Conservation (phyloP, 2,113 vertebrate species). For the Coptodon bakossiorum region DNA sequence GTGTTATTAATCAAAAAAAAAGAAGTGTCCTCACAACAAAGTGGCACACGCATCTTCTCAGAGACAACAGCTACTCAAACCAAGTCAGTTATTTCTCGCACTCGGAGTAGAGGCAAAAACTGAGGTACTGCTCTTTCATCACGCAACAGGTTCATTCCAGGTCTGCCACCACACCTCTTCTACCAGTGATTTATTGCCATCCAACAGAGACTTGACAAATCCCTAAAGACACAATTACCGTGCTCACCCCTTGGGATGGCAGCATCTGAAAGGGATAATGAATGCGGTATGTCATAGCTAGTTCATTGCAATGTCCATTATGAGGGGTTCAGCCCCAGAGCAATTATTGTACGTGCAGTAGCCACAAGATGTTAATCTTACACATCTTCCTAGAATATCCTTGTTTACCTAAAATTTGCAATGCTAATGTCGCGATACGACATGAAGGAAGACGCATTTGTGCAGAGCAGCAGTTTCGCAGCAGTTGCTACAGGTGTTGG, state of each 20-base stretch:
- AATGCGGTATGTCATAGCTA: conserved; percentile 50
- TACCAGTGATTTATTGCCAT: conserved; percentile 63
- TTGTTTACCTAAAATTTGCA: conserved; percentile 8
- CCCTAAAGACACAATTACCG: conserved; percentile 74
- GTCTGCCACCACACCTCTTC: conserved; percentile 37
- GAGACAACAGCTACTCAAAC: conserved; percentile 12
- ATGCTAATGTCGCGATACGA: background rate
- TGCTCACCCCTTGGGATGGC: conserved; percentile 49
- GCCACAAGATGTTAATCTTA: background rate
- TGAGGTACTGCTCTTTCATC: background rate
- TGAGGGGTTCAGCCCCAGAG: conserved; percentile 23
- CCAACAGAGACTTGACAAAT: conserved; percentile 66
- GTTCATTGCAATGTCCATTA: conserved; percentile 41
- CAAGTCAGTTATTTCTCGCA: background rate
- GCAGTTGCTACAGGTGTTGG: background rate
- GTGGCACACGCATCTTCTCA: background rate
- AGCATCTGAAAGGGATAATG: conserved; percentile 58
- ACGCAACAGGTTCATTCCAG: conserved; percentile 40
- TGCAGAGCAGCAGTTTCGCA: background rate
- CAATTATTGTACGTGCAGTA: conserved; percentile 46
- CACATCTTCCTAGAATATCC: background rate
- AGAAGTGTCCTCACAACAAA: background rate
- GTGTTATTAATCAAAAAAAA: background rate
- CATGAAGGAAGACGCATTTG: background rate
- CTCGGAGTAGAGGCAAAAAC: background rate